Base-by-base conservation (phyloP, 2,797 vertebrate species). In the Morus bassanus region DNA sequence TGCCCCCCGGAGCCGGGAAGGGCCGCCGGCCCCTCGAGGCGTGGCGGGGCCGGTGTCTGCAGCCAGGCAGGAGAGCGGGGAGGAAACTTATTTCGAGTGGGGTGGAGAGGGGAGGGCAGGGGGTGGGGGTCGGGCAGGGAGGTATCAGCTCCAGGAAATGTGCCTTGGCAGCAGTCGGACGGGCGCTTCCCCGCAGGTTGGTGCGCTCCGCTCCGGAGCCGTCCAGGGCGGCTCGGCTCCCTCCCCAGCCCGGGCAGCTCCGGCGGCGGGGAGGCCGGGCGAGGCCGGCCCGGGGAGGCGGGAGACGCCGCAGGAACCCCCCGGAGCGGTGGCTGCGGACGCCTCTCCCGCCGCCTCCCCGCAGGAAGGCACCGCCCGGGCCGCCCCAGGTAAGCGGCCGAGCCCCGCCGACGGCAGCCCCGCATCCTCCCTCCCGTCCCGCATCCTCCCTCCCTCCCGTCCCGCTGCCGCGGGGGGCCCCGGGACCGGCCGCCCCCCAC, bases 111-210 rank as follows among this genome's bases (percentile, higher is more conserved):
- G 28, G 78, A 59, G 87, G 94, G 83, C 50, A 57, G 81, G 84
- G 92, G 94, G 94, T 63, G 94, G 95, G 95, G 94, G 91, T 94
- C 92, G 88, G 88, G 89, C 88, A 96, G 94, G 92, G 95, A 96
- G 94, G 92, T 94, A 93, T 95, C 92, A 91, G 85, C 94, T 93
- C 75, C 91, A 85, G 92, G 95, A 94, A 95, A 96, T 96, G 94
- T 95, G 72, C 86, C 85, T 91, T 72, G 91, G 95, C 94, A 95
- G 94, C 88, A 95, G 94, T 94, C 59, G 85, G 91, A 91, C 94
- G 85, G 94, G 88, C n/a, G 88, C 92, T 95, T 95, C 75, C 54
- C 88, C 67, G 91, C 94, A 94, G 94, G 89, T 93, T 33, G 79
- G 35, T 89, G 85, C 31, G 31, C 64, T 93, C 15, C 18, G 22